phyloP scores from a whole-genome alignment of 2,113 vertebrate species.

The Mesoclemmys tuberculata region DNA sequence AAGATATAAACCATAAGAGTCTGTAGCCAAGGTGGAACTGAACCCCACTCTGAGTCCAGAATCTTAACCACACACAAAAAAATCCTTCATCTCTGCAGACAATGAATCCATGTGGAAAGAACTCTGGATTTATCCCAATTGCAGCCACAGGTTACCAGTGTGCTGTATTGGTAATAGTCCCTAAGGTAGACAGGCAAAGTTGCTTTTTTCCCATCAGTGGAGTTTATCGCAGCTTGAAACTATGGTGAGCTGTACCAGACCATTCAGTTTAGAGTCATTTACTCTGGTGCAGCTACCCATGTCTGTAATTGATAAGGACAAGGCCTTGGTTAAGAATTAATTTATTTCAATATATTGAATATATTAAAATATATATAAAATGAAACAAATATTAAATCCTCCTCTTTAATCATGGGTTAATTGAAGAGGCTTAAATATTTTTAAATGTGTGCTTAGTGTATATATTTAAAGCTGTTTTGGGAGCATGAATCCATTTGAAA shows the following conservation, averaged over 20 bases:
- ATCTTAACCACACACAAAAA: background rate
- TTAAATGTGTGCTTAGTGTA: background rate
- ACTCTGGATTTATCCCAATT: background rate
- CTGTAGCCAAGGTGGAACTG: background rate
- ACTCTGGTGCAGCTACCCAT: background rate
- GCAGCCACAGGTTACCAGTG: background rate
- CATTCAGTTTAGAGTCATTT: background rate
- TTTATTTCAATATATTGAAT: too few species aligned
- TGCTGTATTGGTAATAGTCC: background rate
- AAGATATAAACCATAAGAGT: background rate
- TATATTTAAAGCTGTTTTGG: background rate
- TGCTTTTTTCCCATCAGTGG: background rate
- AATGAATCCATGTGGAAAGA: background rate
- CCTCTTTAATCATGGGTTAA: background rate
- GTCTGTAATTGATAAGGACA: background rate
- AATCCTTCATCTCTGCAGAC: background rate
- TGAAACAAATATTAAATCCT: background rate
- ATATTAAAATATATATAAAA: background rate
- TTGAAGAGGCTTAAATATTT: background rate
- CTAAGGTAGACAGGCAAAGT: background rate
- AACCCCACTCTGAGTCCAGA: background rate
- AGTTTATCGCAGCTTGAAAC: background rate
- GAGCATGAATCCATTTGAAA: conserved; percentile 9
- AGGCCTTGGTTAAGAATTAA: background rate
- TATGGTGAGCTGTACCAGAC: background rate